Percentiles rank a stretch among this genome's conserved stretches.
Conservation (phyloP, 2,113 vertebrate genomes). For the Amphilophus citrinellus region DNA sequence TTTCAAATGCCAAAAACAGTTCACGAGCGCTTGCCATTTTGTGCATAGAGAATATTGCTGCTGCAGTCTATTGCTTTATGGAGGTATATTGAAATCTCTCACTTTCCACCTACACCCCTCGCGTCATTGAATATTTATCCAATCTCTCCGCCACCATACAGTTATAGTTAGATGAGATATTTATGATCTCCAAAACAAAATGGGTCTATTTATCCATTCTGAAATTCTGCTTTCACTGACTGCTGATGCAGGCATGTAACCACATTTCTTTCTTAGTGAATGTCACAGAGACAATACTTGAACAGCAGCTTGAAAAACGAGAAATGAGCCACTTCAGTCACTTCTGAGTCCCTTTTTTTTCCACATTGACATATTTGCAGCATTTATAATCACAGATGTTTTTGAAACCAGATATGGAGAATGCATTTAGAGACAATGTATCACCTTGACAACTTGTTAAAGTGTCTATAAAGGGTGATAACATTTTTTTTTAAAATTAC, state of each 20-base stretch:
- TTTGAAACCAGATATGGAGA: neutral
- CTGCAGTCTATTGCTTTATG: conserved; percentile 54
- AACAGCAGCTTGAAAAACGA: conserved; percentile 18
- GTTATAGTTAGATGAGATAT: conserved; percentile 64
- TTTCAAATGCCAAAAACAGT: conserved; percentile 64
- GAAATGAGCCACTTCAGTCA: neutral
- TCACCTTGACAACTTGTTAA: conserved; percentile 17
- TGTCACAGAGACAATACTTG: neutral
- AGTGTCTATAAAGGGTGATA: conserved; percentile 34
- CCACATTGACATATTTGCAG: conserved; percentile 23
- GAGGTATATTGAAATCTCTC: conserved; percentile 61
- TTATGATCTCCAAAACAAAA: conserved; percentile 65
- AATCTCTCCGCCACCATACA: conserved; percentile 46
- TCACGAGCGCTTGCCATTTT: conserved; percentile 37
- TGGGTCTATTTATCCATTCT: conserved; percentile 56
- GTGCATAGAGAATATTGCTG: conserved; percentile 49
- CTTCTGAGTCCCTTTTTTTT: conserved; percentile 4
- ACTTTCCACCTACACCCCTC: conserved; percentile 49
- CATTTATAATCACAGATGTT: conserved; percentile 16
- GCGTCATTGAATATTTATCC: conserved; percentile 66
- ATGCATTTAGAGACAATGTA: neutral
- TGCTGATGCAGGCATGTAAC: conserved; percentile 44
- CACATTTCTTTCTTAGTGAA: conserved; percentile 38
- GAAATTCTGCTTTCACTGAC: conserved; percentile 20
- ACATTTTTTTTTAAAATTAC: conserved; percentile 4